phyloP scores from a whole-genome alignment of 2,888 invertebrate genomes.

The Odontocerum albicorne region DNA sequence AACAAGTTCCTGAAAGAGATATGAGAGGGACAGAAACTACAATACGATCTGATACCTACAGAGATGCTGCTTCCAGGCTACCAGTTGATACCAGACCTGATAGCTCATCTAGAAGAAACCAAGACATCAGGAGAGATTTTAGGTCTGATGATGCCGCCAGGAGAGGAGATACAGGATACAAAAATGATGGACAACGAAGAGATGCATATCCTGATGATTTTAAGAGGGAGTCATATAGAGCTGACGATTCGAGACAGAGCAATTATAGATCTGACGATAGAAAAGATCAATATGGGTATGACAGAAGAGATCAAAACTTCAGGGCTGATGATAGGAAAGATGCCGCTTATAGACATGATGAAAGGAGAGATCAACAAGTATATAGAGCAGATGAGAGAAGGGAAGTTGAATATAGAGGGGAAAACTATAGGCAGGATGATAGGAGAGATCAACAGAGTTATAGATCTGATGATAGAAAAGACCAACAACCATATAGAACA shows the following conservation, averaged over 20 bases:
- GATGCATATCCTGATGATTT: not conserved
- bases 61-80: slow-evolving; percentile 7
- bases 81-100: slow-evolving; percentile 3
- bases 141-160: not conserved
- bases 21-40: slow-evolving; percentile 1
- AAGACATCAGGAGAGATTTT: slow-evolving; percentile 5
- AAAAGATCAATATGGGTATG: slow-evolving; percentile 4
- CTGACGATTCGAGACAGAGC: not conserved
- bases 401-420: slow-evolving; percentile 11
- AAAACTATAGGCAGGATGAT: slow-evolving; percentile 12
- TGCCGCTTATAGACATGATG: slow-evolving; percentile 9
- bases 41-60: slow-evolving; percentile 1
- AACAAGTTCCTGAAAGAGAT: slow-evolving; percentile 14
- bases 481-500: not conserved
- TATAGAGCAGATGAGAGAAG: slow-evolving; percentile 14
- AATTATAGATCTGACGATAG: slow-evolving; percentile 1
- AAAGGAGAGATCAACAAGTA: slow-evolving; percentile 2
- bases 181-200: not conserved
- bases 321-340: slow-evolving; percentile 10
- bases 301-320: slow-evolving; percentile 3
- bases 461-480: slow-evolving; percentile 6
- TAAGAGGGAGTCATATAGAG: not conserved
- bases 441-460: slow-evolving; percentile 3
- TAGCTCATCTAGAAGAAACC: not conserved
- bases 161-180: not conserved